These are phyloP conservation scores for Trichoplusia ni DNA, from an alignment of 1,140 invertebrate genomes.

Conservation along the genomic window DNA sequence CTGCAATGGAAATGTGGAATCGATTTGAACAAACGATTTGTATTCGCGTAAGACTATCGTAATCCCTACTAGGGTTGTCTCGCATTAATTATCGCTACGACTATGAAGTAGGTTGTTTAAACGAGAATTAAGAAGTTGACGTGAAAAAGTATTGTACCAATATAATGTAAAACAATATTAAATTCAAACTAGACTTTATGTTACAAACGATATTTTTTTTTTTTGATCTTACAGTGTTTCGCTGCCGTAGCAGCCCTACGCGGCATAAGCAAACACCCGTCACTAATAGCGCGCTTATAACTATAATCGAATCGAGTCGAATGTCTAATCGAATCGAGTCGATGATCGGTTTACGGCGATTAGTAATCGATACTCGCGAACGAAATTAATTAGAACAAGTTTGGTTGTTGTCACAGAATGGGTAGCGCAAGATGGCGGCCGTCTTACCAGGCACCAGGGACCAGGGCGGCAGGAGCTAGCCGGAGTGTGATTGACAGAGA, in stretches of 20 bases:
- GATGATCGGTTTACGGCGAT: neutral
- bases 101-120: no score
- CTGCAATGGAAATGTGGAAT: neutral
- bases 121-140: no score
- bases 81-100: no score
- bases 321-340: conserved; percentile 5
- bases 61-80: conserved; percentile 5
- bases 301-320: conserved; percentile 7
- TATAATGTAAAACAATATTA: no score
- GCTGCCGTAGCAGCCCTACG: neutral
- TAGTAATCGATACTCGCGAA: conserved; percentile 10
- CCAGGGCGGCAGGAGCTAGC: neutral
- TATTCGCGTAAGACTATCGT: conserved; percentile 1
- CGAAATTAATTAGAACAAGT: conserved; percentile 16
- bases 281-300: conserved; percentile 1
- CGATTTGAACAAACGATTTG: neutral
- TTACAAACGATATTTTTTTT: no score
- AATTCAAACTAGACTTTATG: no score
- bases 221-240: neutral
- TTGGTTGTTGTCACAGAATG: neutral
- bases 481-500: neutral
- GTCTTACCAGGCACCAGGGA: no score
- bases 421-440: no score
- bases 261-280: neutral
- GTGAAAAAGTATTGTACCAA: no score